Conservation (phyloP, 2,113 vertebrate species). For the Crotalus horridus region DNA sequence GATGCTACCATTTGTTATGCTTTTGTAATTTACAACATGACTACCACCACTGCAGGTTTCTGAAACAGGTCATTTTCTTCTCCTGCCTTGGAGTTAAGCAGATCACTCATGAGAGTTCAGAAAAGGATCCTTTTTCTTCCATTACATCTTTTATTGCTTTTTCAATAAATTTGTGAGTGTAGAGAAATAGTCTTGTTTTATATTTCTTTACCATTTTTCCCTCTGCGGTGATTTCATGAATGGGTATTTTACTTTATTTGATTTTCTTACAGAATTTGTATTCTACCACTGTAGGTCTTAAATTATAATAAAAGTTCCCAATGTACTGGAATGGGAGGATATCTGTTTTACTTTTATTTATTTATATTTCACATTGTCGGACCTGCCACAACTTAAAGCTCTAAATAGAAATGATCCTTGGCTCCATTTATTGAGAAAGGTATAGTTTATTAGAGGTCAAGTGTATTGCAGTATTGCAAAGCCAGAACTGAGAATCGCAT, state of each 20-base stretch:
- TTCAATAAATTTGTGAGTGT: not conserved
- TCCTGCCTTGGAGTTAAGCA: not conserved
- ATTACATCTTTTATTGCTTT: not conserved
- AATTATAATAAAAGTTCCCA: slow-evolving; percentile 7
- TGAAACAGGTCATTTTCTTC: not conserved
- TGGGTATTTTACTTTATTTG: slow-evolving; percentile 19
- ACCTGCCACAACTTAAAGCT: not conserved
- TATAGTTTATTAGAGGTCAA: not conserved
- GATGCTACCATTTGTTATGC: not conserved
- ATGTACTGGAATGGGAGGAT: not conserved
- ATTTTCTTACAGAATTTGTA: slow-evolving; percentile 26
- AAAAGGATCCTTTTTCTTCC: not conserved
- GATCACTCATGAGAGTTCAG: slow-evolving; percentile 2
- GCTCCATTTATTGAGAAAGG: not conserved
- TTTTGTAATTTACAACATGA: slow-evolving; percentile 15
- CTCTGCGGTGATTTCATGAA: not conserved
- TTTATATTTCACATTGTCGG: not conserved
- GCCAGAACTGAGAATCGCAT: not conserved
- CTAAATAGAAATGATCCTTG: not conserved
- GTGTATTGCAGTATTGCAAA: not conserved
- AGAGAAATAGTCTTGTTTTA: not conserved
- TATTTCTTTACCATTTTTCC: not conserved
- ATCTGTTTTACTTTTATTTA: not conserved
- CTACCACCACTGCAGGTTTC: not conserved
- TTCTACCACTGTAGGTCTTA: not conserved